A percentile compares a stretch with the other conserved stretches of the same genome.
phyloP scores from a whole-genome alignment of 2,797 vertebrate genomes.

The Sebastes ruberrimus region DNA sequence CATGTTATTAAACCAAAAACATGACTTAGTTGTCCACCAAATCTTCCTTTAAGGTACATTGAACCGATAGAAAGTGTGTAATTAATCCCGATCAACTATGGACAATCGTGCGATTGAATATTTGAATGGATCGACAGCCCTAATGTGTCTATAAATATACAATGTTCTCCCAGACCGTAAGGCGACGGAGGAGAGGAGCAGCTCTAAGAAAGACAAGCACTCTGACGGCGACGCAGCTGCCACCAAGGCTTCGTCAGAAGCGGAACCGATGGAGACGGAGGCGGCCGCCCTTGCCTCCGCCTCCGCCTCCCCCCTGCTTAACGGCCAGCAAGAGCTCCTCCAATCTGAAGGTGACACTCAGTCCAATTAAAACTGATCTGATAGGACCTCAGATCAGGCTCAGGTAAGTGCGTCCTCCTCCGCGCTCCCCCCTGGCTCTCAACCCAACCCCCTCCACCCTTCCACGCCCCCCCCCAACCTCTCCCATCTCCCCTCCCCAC shows the following conservation, averaged over 20 bases:
- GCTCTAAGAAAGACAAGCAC: constrained; percentile 87
- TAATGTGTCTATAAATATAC: background rate
- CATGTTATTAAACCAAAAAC: background rate
- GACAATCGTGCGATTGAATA: too few relatives aligned
- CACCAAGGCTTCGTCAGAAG: constrained; percentile 83
- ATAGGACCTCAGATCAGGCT: constrained; percentile 99
- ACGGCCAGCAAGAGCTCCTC: constrained; percentile 96
- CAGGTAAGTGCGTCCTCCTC: constrained; percentile 90
- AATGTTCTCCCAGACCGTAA: constrained; percentile 88
- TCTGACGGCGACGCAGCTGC: constrained; percentile 76
- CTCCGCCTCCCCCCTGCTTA: constrained; percentile 92
- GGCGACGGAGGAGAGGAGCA: constrained; percentile 94
- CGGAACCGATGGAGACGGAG: constrained; percentile 92
- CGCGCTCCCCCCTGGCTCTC: constrained; percentile 82
- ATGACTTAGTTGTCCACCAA: background rate
- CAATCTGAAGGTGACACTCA: constrained; percentile 99
- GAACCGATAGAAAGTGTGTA: too few relatives aligned
- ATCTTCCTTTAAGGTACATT: too few relatives aligned
- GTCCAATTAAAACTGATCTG: constrained; percentile 99
- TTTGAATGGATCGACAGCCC: too few relatives aligned
- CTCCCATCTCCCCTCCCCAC: constrained; percentile 40
- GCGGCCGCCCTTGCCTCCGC: constrained; percentile 83
- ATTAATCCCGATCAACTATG: too few relatives aligned
- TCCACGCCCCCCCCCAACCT: constrained; percentile 16
- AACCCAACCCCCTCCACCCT: constrained; percentile 51